Base-by-base conservation (phyloP, 1,140 invertebrate genomes). In the Lucilia sericata region DNA sequence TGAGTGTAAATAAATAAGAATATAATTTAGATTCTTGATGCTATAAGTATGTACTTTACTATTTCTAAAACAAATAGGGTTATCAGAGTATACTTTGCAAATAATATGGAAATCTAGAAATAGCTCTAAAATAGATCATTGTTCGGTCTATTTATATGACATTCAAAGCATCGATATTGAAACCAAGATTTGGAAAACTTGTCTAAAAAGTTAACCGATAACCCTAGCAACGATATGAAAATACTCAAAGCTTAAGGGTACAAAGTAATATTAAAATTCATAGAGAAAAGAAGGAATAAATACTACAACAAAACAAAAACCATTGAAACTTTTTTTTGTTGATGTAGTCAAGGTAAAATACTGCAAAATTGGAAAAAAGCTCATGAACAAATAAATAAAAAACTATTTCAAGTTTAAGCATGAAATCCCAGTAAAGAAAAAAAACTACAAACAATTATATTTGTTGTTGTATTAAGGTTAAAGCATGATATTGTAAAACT, bases 331-430 rank as follows among this genome's bases (percentile, higher is more conserved):
- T 49, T 51, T 49, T 51, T 80, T 25, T 42, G 5, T 10, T 42
- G 7, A 7, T 42, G 8, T 42, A 80, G 76, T 80, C 76, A 80
- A 80, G 76, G 76, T 80, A 80, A 80, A 49, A 21, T 10, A 10
- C 42, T 42, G 10, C 42, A 42, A 7, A 42, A 42, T 42, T 30
- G 25, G 25, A 30, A 42, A 42, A 42, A 42, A 8, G 42, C 42
- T 42, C 42, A 42, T 42, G 42, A 36, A 13, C 12, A 51, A 49
- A 49, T 21, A 19, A 13, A 21, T 12, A n/a, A 14, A 80, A 51
- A 80, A 80, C 76, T 49, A 78, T 80, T 51, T 80, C 42, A 80
- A 51, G 76, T 49, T 49, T 80, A 80, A 80, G 47, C 17, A 47
- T 42, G 25, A 78, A 42, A 78, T 25, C 76, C 42, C 76, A 49